Evolutionary conservation across 2,113 vertebrate species (phyloP).

Genomic region (Chauna torquata): DNA sequence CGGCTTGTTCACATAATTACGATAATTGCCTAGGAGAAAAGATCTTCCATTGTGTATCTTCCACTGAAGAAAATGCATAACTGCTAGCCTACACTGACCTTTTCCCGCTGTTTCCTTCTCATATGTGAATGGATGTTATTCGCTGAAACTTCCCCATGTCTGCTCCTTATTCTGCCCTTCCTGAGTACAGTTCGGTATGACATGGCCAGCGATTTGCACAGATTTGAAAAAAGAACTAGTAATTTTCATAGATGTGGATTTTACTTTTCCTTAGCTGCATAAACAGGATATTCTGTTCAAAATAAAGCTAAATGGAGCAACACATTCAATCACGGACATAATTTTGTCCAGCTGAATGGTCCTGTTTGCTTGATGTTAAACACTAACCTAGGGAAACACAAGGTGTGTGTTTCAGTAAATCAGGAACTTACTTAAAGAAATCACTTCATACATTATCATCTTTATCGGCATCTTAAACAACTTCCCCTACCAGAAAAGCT

Average conservation of each 20-base stretch:
- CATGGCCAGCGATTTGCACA: not conserved
- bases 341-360: not conserved
- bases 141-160: not conserved
- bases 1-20: slow-evolving; percentile 35
- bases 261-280: not conserved
- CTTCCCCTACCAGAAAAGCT: slow-evolving; percentile 34
- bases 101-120: slow-evolving; percentile 26
- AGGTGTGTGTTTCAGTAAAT: not conserved
- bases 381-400: not conserved
- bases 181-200: not conserved
- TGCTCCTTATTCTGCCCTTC: not conserved
- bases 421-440: slow-evolving; percentile 19
- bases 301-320: not conserved
- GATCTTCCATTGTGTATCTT: not conserved
- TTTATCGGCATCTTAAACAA: not conserved
- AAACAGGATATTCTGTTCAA: not conserved
- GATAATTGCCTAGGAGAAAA: slow-evolving; percentile 49
- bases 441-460: not conserved
- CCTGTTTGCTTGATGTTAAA: not conserved
- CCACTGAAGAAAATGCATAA: not conserved
- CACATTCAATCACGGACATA: not conserved
- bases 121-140: not conserved
- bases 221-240: not conserved
- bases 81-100: not conserved
- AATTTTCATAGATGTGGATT: not conserved